Evolutionary conservation across 1,140 invertebrate genomes (phyloP).

Genomic region (Drosophila miranda): DNA sequence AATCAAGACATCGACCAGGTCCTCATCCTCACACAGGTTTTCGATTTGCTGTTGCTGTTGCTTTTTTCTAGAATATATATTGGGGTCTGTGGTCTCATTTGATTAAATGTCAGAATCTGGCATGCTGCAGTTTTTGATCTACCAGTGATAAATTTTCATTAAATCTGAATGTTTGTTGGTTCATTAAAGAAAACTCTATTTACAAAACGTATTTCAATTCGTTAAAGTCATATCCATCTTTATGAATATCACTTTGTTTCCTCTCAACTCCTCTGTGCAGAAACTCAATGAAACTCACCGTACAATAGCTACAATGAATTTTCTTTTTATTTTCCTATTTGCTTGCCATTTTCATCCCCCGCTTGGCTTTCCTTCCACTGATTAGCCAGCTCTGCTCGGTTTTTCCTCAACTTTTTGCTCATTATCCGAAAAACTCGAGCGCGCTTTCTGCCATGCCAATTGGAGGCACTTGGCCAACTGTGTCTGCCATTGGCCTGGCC

Average conservation of each 20-base stretch:
- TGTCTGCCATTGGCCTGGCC: conserved; percentile 66
- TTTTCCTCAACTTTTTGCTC: conserved; percentile 67
- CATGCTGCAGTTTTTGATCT: conserved; percentile 53
- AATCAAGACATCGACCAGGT: conserved; percentile 51
- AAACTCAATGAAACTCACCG: no score
- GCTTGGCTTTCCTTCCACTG: conserved; percentile 36
- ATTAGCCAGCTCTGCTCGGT: conserved; percentile 52
- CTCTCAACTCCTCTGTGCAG: no score
- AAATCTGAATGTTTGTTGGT: conserved; percentile 16
- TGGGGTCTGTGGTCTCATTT: conserved; percentile 50
- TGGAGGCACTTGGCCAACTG: conserved; percentile 61
- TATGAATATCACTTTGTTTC: no score
- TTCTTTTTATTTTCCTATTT: conserved; percentile 28
- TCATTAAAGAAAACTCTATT: neutral
- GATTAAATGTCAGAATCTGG: conserved; percentile 61
- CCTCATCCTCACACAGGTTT: conserved; percentile 45
- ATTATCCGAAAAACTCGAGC: conserved; percentile 68
- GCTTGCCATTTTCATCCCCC: conserved; percentile 53
- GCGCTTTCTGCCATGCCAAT: conserved; percentile 69
- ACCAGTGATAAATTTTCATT: conserved; percentile 72
- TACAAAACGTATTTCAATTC: neutral
- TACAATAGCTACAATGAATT: neutral
- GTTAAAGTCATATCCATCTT: neutral
- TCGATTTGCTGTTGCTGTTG: conserved; percentile 54
- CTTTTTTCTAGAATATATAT: neutral